These are phyloP conservation scores for Drosophila parthenogenetica DNA, from an alignment of 2,888 invertebrate species.

Conservation along the genomic window DNA sequence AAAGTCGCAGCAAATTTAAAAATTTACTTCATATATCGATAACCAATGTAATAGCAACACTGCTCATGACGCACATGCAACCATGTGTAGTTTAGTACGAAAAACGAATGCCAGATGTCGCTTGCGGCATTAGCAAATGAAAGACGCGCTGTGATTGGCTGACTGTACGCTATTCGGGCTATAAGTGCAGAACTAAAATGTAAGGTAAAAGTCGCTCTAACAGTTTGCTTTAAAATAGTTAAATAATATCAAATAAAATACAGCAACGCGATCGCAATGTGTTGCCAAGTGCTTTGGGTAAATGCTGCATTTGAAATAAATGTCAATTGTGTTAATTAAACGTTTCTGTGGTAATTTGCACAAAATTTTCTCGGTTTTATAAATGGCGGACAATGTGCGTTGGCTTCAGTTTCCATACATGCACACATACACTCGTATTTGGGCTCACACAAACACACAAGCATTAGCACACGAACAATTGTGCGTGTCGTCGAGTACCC, in stretches of 20 bases:
- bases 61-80: conserved; percentile 37
- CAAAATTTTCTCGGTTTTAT: conserved; percentile 68
- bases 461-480: conserved; percentile 37
- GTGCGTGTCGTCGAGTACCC: conserved; percentile 51
- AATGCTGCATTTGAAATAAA: conserved; percentile 34
- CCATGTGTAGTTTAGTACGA: conserved; percentile 47
- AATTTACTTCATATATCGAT: conserved; percentile 44
- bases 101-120: conserved; percentile 70
- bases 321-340: conserved; percentile 32
- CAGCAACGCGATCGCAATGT: conserved; percentile 41
- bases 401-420: conserved; percentile 64
- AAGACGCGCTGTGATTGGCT: conserved; percentile 74
- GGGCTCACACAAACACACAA: conserved; percentile 14
- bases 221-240: conserved; percentile 66
- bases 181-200: conserved; percentile 66
- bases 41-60: conserved; percentile 27
- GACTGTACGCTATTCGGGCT: conserved; percentile 67
- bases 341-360: conserved; percentile 21
- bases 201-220: conserved; percentile 75
- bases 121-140: conserved; percentile 58
- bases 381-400: conserved; percentile 81
- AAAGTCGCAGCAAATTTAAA: conserved; percentile 23
- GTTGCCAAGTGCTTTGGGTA: conserved; percentile 41
- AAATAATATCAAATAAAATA: conserved; percentile 63
- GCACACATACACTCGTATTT: conserved; percentile 24